These are phyloP conservation scores for Artibeus jamaicensis DNA, from an alignment of 2,797 vertebrate genomes.

Conservation along the genomic window DNA sequence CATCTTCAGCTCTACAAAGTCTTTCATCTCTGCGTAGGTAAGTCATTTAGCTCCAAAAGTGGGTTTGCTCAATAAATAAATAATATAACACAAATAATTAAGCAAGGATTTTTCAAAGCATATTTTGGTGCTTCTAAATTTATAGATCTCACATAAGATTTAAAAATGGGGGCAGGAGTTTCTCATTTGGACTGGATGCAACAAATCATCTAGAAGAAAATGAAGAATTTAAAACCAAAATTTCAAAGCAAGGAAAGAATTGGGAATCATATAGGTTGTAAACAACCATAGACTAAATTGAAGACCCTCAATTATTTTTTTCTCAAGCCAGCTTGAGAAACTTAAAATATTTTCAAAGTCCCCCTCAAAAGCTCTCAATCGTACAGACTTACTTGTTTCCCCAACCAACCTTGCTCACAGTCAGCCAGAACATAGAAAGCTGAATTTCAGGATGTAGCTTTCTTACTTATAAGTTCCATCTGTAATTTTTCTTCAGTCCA, in stretches of 20 bases:
- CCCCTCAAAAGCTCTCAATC: neutral
- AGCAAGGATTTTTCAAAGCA: neutral
- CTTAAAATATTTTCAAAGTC: neutral
- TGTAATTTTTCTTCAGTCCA: neutral
- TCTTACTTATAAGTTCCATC: neutral
- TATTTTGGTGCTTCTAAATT: neutral
- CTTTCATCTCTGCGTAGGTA: neutral
- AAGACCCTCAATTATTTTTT: neutral
- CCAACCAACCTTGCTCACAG: neutral
- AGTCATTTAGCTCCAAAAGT: neutral
- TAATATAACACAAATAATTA: neutral
- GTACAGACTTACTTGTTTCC: neutral
- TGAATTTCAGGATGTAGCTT: neutral
- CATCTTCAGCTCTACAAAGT: neutral
- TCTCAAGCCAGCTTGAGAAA: neutral
- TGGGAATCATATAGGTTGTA: neutral
- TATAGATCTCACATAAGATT: neutral
- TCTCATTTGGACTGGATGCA: neutral
- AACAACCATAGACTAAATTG: neutral
- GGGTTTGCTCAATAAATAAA: slow-evolving; percentile 20
- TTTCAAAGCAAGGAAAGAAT: neutral
- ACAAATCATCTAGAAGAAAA: neutral
- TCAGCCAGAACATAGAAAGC: neutral
- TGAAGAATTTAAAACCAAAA: neutral
- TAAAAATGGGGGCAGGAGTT: neutral